Conservation (phyloP, 30 jellyfish, hydroid and myxozoan species). For the Aurelia coerulea region DNA sequence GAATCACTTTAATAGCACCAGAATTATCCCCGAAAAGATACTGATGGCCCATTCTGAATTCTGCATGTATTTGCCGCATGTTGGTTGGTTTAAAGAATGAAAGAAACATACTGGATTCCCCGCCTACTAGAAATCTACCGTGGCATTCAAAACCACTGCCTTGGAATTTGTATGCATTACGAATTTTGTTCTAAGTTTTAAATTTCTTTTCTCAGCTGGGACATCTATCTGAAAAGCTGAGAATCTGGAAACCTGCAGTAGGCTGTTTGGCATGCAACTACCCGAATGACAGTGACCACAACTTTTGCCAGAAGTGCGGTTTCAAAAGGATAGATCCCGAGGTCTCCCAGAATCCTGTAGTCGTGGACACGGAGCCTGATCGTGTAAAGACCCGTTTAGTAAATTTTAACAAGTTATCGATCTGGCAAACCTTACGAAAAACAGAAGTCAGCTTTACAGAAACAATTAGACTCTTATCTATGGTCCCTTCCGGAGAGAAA, state of each 20-base stretch:
- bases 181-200: too few species aligned
- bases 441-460: conserved; percentile 8
- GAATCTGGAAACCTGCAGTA: conserved; percentile 12
- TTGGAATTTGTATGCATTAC: too few species aligned
- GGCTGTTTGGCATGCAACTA: neutral
- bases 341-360: neutral
- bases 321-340: neutral
- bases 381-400: conserved; percentile 2
- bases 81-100: neutral
- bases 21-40: too few species aligned
- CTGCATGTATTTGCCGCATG: too few species aligned
- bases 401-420: neutral
- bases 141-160: too few species aligned
- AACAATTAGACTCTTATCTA: neutral
- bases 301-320: conserved; percentile 6
- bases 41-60: too few species aligned
- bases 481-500: neutral
- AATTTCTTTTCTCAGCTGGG: too few species aligned
- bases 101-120: neutral
- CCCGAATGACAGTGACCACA: neutral
- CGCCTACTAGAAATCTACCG: too few species aligned
- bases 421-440: conserved; percentile 6
- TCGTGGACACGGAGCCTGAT: neutral
- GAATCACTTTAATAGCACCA: too few species aligned
- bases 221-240: too few species aligned